Percentiles rank a stretch among this genome's conserved stretches.
Conservation (phyloP, 1,140 invertebrate genomes). For the Anoplolepis gracilipes region DNA sequence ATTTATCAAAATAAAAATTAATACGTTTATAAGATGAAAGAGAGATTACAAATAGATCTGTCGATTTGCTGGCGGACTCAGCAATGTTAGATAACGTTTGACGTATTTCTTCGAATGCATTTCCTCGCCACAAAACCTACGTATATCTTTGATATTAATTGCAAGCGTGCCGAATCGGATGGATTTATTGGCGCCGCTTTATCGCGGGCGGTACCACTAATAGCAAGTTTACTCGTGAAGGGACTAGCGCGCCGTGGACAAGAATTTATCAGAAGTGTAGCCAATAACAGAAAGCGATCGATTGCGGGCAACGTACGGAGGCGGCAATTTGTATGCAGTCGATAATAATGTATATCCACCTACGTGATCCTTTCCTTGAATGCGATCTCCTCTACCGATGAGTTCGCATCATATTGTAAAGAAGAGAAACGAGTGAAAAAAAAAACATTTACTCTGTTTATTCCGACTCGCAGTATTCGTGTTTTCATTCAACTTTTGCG, state of each 20-base stretch:
- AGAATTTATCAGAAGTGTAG: slow-evolving; percentile 76
- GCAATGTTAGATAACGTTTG: not conserved
- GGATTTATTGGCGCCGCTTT: slow-evolving; percentile 57
- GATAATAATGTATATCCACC: slow-evolving; percentile 57
- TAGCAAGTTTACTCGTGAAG: slow-evolving; percentile 11
- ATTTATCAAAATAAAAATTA: not conserved
- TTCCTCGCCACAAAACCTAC: slow-evolving; percentile 17
- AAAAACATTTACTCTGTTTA: not conserved
- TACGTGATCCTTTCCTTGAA: slow-evolving; percentile 10
- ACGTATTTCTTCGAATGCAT: not conserved
- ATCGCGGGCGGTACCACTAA: slow-evolving; percentile 17
- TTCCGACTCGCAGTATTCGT: not conserved
- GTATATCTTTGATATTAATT: slow-evolving; percentile 72
- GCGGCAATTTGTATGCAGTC: slow-evolving; percentile 69
- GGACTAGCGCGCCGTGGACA: slow-evolving; percentile 19
- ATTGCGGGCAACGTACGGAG: slow-evolving; percentile 47
- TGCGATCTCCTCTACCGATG: not conserved
- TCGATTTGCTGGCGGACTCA: not conserved
- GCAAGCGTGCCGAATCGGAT: slow-evolving; percentile 72
- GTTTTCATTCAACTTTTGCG: no score
- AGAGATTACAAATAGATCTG: not conserved
- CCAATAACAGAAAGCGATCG: slow-evolving; percentile 64
- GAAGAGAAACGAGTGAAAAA: not conserved
- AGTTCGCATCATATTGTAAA: not conserved
- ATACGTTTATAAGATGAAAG: not conserved